A percentile compares a stretch with the other conserved stretches of the same genome.
phyloP scores from a whole-genome alignment of 2,797 vertebrate species.

The Enteromius fasciolatus region DNA sequence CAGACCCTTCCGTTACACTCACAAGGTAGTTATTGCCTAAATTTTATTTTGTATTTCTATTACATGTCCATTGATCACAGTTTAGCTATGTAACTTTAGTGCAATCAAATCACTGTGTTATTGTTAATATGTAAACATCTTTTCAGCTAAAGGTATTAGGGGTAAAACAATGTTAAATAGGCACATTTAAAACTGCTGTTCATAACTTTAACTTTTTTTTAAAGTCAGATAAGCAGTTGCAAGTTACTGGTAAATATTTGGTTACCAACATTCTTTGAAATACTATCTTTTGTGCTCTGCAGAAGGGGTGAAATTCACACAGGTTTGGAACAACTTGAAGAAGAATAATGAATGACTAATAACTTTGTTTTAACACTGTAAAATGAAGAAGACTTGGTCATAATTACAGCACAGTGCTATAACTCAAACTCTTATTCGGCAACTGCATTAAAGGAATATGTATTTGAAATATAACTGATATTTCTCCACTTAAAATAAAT shows the following conservation, averaged over 20 bases:
- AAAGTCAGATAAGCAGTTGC: not conserved
- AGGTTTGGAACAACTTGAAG: not conserved
- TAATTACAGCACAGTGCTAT: not conserved
- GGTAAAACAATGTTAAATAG: not conserved
- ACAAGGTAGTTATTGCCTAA: not conserved
- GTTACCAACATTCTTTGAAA: not conserved
- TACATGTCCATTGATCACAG: not conserved
- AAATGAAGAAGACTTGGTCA: not conserved
- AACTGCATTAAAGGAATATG: not conserved
- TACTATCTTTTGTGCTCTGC: not conserved
- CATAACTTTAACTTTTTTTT: conserved; percentile 22
- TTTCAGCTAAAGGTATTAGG: not conserved
- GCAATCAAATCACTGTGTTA: not conserved
- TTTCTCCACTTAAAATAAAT: conserved; percentile 16
- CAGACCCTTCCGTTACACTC: too few species aligned
- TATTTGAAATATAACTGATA: not conserved
- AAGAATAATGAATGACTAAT: not conserved
- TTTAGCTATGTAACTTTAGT: not conserved
- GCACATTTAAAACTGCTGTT: conserved; percentile 43
- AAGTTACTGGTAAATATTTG: not conserved
- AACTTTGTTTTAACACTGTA: not conserved
- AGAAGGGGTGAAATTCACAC: not conserved
- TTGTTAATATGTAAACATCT: not conserved
- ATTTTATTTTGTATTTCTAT: not conserved
- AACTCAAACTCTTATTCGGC: not conserved